phyloP scores from a whole-genome alignment of 1,140 invertebrate genomes.

The Ips nitidus region DNA sequence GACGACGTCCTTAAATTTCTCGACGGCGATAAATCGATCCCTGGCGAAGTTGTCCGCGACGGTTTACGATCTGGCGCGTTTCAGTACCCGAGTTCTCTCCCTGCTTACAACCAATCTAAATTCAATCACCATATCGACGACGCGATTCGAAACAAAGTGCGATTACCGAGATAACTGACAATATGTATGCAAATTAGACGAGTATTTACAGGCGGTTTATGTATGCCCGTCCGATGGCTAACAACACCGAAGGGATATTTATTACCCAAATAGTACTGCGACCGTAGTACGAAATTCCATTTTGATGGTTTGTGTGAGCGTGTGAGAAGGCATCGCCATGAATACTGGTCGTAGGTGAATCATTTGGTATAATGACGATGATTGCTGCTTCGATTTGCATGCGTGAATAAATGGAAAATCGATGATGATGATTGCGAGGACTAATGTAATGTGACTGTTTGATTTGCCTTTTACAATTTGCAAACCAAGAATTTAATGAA shows the following conservation, averaged over 20 bases:
- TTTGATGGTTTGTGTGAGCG: background rate
- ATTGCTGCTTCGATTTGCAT: no score
- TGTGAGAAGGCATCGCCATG: background rate
- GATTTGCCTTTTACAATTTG: no score
- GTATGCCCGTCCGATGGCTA: slow-evolving; percentile 37
- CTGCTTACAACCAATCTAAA: slow-evolving; percentile 42
- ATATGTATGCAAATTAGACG: slow-evolving; percentile 47
- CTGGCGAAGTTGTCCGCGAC: slow-evolving; percentile 14
- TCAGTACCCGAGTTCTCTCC: slow-evolving; percentile 27
- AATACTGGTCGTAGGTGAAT: background rate
- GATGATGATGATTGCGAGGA: no score
- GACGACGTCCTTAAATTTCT: background rate
- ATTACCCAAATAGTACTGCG: slow-evolving; percentile 24
- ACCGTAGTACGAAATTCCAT: slow-evolving; percentile 14
- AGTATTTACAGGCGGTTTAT: slow-evolving; percentile 46
- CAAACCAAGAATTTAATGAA: no score
- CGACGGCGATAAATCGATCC: slow-evolving; percentile 25
- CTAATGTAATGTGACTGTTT: no score
- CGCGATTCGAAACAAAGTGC: slow-evolving; percentile 41
- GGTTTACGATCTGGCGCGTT: slow-evolving; percentile 29
- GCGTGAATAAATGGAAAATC: no score
- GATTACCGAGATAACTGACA: slow-evolving; percentile 47
- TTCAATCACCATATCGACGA: slow-evolving; percentile 45
- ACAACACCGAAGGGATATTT: slow-evolving; percentile 40
- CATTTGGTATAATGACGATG: no score